Evolutionary conservation across 2,888 invertebrate genomes (phyloP).

Genomic region (Branchellion lobata): DNA sequence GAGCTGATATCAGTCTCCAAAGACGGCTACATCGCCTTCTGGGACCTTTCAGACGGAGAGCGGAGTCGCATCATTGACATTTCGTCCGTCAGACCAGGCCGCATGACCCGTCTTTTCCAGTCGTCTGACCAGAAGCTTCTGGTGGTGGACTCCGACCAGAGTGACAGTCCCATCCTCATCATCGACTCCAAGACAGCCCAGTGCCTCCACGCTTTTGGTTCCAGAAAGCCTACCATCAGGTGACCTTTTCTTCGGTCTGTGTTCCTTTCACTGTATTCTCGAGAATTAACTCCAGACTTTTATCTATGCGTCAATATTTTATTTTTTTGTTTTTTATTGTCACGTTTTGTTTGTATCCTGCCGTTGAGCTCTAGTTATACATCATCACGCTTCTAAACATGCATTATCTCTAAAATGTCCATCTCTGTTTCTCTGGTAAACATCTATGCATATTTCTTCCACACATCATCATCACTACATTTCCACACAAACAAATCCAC

Average conservation of each 20-base stretch:
- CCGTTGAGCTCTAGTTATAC: no score
- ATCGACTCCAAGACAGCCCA: conserved; percentile 51
- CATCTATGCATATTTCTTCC: no score
- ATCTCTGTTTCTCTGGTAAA: no score
- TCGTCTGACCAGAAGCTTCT: conserved; percentile 50
- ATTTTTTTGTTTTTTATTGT: no score
- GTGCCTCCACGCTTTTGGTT: conserved; percentile 49
- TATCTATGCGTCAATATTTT: no score
- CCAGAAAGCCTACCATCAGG: conserved; percentile 44
- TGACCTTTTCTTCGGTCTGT: background rate
- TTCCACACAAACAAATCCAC: no score
- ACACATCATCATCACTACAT: no score
- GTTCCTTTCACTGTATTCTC: background rate
- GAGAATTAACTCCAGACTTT: no score
- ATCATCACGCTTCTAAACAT: no score
- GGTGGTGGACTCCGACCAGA: conserved; percentile 51
- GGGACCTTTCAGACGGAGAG: conserved; percentile 52
- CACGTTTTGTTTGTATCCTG: no score
- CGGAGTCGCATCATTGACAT: conserved; percentile 50
- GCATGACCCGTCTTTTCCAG: conserved; percentile 48
- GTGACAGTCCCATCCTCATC: conserved; percentile 49
- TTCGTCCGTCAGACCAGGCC: conserved; percentile 43
- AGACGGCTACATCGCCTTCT: conserved; percentile 52
- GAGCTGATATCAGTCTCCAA: conserved; percentile 52
- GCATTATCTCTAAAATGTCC: no score